A percentile compares a stretch with the other conserved stretches of the same genome.
Evolutionary conservation across 2,797 vertebrate genomes (phyloP).

Genomic region (Lagodon rhomboides): DNA sequence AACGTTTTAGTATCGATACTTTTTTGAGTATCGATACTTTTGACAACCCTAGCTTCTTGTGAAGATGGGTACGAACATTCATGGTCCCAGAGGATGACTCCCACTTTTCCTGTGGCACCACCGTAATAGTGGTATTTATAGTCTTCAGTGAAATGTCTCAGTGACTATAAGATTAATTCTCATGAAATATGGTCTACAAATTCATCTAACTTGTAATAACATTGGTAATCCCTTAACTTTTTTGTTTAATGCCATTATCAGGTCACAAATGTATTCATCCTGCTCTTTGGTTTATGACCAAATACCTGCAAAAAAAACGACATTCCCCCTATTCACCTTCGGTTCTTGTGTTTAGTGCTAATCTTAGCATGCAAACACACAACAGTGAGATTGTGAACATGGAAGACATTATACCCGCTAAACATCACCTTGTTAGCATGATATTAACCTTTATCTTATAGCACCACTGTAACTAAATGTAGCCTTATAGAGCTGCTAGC

Average conservation of each 20-base stretch:
- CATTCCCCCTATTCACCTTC: neutral
- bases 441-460: neutral
- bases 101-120: neutral
- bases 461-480: neutral
- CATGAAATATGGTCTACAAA: neutral
- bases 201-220: neutral
- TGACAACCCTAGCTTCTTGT: no score
- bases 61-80: neutral
- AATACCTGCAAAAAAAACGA: neutral
- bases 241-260: neutral
- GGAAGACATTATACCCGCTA: neutral
- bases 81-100: neutral
- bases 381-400: neutral
- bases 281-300: neutral
- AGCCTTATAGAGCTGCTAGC: neutral
- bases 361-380: neutral
- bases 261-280: neutral
- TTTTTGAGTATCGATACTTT: no score
- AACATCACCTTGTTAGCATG: neutral
- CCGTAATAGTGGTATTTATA: neutral
- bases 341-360: neutral
- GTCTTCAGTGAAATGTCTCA: neutral
- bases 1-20: no score
- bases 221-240: neutral
- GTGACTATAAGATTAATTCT: neutral